A percentile compares a stretch with the other conserved stretches of the same genome.
phyloP scores from a whole-genome alignment of 2,888 invertebrate species.

The Amphipyra tragopoginis region DNA sequence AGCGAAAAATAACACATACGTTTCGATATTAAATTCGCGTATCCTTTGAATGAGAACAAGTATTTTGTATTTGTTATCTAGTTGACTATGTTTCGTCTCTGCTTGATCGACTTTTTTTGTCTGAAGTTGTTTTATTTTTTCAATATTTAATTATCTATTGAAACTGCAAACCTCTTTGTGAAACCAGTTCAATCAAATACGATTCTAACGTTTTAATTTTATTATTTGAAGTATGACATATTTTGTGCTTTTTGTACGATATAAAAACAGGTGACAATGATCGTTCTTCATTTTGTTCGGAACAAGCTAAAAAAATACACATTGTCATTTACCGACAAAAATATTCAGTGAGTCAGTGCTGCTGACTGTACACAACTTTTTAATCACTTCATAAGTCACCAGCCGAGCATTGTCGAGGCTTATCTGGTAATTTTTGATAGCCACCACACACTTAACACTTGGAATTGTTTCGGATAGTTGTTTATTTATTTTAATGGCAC shows the following conservation, averaged over 20 bases:
- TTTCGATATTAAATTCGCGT: conserved; percentile 1
- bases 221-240: conserved; percentile 17
- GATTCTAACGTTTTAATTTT: too few relatives aligned
- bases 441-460: conserved; percentile 88
- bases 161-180: too few relatives aligned
- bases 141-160: too few relatives aligned
- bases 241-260: conserved; percentile 9
- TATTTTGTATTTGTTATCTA: too few relatives aligned
- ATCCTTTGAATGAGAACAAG: background rate
- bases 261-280: conserved; percentile 29
- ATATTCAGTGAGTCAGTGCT: conserved; percentile 10
- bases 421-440: conserved; percentile 90
- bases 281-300: conserved; percentile 13
- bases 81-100: too few relatives aligned
- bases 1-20: conserved; percentile 24
- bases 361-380: conserved; percentile 72
- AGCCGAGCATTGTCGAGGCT: conserved; percentile 79
- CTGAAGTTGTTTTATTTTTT: too few relatives aligned
- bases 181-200: too few relatives aligned
- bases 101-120: too few relatives aligned
- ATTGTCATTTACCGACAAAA: conserved; percentile 14
- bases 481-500: conserved; percentile 88
- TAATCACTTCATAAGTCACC: conserved; percentile 89
- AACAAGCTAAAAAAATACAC: conserved; percentile 26
- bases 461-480: conserved; percentile 84